phyloP scores from a whole-genome alignment of 2,113 vertebrate species.

The Siphamia tubifer region DNA sequence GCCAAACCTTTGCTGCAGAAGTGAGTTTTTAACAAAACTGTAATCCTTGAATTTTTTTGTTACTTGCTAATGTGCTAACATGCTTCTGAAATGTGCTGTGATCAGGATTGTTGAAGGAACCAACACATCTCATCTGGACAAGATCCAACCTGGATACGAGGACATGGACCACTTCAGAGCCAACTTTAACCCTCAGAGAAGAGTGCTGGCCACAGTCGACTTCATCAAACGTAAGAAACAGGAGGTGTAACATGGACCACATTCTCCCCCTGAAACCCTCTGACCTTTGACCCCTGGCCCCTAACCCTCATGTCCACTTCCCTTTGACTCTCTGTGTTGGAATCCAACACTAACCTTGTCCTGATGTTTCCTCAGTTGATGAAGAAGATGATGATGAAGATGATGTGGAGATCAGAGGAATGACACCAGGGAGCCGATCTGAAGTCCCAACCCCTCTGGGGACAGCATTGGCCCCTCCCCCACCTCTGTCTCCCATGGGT shows the following conservation, averaged over 20 bases:
- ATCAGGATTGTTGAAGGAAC: conserved; percentile 87
- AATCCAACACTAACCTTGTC: no score
- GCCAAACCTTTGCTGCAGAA: conserved; percentile 90
- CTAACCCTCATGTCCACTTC: no score
- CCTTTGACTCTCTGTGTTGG: no score
- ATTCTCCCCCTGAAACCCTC: no score
- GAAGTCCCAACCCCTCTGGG: conserved; percentile 58
- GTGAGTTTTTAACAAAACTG: conserved; percentile 79
- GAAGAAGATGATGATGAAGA: conserved; percentile 63
- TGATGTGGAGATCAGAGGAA: conserved; percentile 63
- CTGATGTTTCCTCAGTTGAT: conserved; percentile 37
- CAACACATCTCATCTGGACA: conserved; percentile 88
- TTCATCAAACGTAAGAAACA: conserved; percentile 86
- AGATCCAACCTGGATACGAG: conserved; percentile 91
- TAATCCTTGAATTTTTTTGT: not conserved
- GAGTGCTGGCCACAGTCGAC: conserved; percentile 85
- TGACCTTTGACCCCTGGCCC: not conserved
- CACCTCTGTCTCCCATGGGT: not conserved
- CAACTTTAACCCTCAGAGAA: conserved; percentile 87
- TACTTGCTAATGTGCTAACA: no score
- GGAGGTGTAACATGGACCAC: not conserved
- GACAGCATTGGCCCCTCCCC: conserved; percentile 38
- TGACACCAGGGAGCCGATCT: not conserved
- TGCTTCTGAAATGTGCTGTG: no score
- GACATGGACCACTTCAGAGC: conserved; percentile 91